Base-by-base conservation (phyloP, 2,888 invertebrate genomes). In the Bellardia pandia region DNA sequence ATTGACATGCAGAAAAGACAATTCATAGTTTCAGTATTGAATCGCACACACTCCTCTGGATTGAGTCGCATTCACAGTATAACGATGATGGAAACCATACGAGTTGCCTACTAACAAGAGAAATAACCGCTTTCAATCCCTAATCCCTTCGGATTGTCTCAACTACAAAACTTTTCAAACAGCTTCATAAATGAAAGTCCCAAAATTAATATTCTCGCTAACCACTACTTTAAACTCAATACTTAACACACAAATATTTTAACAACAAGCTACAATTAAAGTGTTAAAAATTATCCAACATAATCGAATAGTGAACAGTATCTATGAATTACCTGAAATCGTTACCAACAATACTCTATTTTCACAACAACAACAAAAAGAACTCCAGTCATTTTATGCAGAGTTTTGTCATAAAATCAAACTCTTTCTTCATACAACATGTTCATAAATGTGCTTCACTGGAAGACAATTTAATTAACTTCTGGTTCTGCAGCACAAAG, bases 381-480 rank as follows among this genome's bases (percentile, higher is more conserved):
- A 33, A n/a, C 6, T 72, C 8, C n/a, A n/a, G 7, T 37, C 16
- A 16, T 37, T 37, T 60, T 60, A 7, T 79, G 71, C 60, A 51
- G n/a, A 80, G 53, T 16, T 53, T 72, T 16, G 33, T 45, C 48
- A 75, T 60, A 33, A 58, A 56, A 68, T 48, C 64, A 14, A 23
- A 4, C 14, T 23, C 13, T 42, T 64, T 58, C 37, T 42, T 53
- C 14, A 8, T 23, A 37, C 51, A 69, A 69, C 78, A 37, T 60
- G 68, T 79, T 69, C 60, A 37, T 48, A 69, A 79, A 60, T 51
- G 48, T 23, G 56, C n/a, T 7, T 3, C 51, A 53, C 33, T 56
- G 33, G 56, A 13, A 72, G 74, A 68, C 58, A 66, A 66, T 74
- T 74, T 66, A 81, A 74, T 58, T 74, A 81, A 66, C 62, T 74